Base-by-base conservation (phyloP, 2,797 vertebrate species). In the Lutjanus campechanus region DNA sequence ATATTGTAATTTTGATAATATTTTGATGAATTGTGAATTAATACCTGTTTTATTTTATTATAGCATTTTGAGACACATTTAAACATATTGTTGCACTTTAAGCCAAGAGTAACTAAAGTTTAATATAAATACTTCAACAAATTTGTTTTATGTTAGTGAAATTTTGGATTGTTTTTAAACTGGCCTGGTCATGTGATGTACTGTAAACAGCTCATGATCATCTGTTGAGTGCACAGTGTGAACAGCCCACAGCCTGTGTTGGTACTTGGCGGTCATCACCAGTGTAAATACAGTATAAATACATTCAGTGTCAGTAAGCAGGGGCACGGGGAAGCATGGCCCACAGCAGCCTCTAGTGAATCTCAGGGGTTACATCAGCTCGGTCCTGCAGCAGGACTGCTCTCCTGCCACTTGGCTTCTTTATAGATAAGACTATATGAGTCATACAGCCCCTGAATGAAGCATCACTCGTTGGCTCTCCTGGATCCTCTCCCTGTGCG, bases 381-480 rank as follows among this genome's bases (percentile, higher is more conserved):
- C 76, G 84, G 81, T 92, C 91, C 90, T 93, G 94, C 93, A 92
- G 94, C 91, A 95, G 83, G 77, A 89, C 88, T 79, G 85, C 84
- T 93, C 83, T 81, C 82, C 90, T 88, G 84, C 88, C 93, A 92
- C 86, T 92, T 92, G 90, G 88, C 85, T 92, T 90, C 86, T 91
- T 90, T 91, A 91, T 82, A 93, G 91, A 91, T 93, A 93, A 93
- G 83, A 91, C 93, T 89, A 89, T 91, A 93, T 94, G 94, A 95
- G 90, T 95, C 94, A 95, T 93, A 90, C 90, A 92, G 89, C 86
- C 85, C 69, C 88, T 84, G 93, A 91, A 86, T 76, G 88, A 91
- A 87, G 80, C 88, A 84, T 73, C 86, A 70, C 74, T 76, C 85
- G 25, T 46, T 86, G 84, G 74, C 79, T 80, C 77, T 55, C 60